Conservation (phyloP, 2,797 vertebrate genomes). For the Mycteria americana region DNA sequence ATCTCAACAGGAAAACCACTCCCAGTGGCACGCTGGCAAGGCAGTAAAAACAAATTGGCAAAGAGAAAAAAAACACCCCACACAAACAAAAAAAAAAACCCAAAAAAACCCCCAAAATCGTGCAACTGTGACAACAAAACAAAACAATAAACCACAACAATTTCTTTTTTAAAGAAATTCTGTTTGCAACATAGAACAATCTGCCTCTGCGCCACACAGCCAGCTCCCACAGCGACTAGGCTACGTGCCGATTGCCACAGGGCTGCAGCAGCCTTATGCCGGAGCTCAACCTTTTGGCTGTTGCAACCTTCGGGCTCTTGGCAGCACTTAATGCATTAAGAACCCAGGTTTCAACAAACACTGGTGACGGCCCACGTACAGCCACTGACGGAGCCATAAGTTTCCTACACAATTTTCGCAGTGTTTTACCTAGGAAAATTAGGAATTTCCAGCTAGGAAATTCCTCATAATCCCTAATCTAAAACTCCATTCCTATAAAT, state of each 20-base stretch:
- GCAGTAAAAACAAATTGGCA: background rate
- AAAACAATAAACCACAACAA: background rate
- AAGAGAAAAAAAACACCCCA: background rate
- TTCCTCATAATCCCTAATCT: background rate
- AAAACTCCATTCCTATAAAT: background rate
- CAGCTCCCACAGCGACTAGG: rapidly evolving
- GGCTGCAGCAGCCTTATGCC: background rate
- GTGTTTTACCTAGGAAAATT: background rate
- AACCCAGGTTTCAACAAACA: background rate
- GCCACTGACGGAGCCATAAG: background rate
- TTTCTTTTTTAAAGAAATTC: background rate
- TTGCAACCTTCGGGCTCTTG: background rate
- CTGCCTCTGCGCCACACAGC: background rate
- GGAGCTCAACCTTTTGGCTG: background rate
- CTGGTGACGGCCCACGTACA: too few species aligned
- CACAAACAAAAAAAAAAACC: too few species aligned
- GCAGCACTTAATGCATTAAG: too few species aligned
- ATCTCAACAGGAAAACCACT: background rate
- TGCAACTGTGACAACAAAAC: background rate
- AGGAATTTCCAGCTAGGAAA: background rate
- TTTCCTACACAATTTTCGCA: background rate
- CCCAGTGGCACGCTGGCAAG: background rate
- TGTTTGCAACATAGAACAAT: background rate
- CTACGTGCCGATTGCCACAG: background rate
- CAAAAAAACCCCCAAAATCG: too few species aligned